phyloP scores from a whole-genome alignment of 2,888 invertebrate species.

The Ceriagrion tenellum region DNA sequence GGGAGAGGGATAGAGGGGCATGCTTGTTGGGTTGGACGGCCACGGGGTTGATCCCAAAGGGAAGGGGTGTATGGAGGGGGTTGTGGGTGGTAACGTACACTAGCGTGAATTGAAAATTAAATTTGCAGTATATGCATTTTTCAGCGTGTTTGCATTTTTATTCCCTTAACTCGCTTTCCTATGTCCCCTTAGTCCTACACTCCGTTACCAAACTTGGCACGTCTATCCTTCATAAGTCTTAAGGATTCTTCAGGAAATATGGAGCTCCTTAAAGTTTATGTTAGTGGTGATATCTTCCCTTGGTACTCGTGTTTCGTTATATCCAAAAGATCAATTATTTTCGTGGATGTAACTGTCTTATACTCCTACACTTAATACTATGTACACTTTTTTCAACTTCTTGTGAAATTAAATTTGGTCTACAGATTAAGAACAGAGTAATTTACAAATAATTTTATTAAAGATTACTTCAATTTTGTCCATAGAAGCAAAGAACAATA shows the following conservation, averaged over 20 bases:
- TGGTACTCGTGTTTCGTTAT: too few relatives aligned
- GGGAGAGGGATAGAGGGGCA: not conserved
- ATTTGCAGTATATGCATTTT: conserved; percentile 23
- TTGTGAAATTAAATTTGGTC: too few relatives aligned
- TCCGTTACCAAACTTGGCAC: not conserved
- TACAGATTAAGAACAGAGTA: too few relatives aligned
- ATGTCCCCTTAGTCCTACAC: not conserved
- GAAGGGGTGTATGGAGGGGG: not conserved
- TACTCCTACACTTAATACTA: too few relatives aligned
- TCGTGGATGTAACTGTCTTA: too few relatives aligned
- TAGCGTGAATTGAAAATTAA: conserved; percentile 36
- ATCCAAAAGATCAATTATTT: too few relatives aligned
- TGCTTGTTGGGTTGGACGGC: not conserved
- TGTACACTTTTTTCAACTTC: too few relatives aligned
- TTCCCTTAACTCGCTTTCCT: not conserved
- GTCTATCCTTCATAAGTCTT: not conserved
- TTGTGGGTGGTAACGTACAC: not conserved
- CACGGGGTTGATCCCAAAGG: not conserved
- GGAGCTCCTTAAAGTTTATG: not conserved
- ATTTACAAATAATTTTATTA: too few relatives aligned
- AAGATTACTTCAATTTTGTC: too few relatives aligned
- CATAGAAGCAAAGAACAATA: too few relatives aligned
- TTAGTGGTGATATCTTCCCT: too few relatives aligned
- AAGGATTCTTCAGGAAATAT: not conserved
- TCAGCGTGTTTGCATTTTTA: conserved; percentile 48